Base-by-base conservation (phyloP, 2,113 vertebrate species). In the Herpailurus yagouaroundi region DNA sequence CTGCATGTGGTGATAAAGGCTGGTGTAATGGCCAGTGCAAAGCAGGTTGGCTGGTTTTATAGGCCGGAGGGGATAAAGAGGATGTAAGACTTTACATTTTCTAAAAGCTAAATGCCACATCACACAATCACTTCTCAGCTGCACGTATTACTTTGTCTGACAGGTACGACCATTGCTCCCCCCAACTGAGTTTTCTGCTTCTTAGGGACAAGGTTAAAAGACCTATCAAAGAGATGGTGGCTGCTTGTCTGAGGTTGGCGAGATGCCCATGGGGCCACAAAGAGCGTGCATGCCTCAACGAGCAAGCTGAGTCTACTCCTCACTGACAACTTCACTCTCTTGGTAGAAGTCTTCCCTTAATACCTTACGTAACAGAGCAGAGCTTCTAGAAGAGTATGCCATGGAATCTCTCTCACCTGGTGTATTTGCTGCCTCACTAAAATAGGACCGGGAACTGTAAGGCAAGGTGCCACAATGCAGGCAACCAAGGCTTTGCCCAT, bases 111-210 rank as follows among this genome's bases (percentile, higher is more conserved):
- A 93, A 84, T 97, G 94, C 93, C 89, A 95, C 27, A 87, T 97
- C 96, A 92, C 73, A 73, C 41, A 94, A 96, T 87, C 66, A 81
- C 55, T 92, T 93, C 83, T 95, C 83, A 97, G 94, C 50, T 92
- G 69, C 57, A 92, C 45, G 79, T 84, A 94, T 85, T 66, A 76
- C 69, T 95, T 93, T 94, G 64, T 95, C 71, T 98, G 95, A 97
- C 85, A 95, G 95, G 52, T 81, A 89, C 89, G 89, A 93, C 82
- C 74, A 91, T 41, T 91, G 66, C 80, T 95, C 93, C 83, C 95
- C 97, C 89, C 95, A 97, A 94, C 33, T 69, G 74, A 57, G 25
- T 96, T 96, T 95, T 98, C 89, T 97, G 64, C 84, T 97, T 94
- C 74, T 45, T 31, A 89, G 60, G 74, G 66, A 79, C 76, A 82